Percentiles rank a stretch among this genome's conserved stretches.
phyloP scores from a whole-genome alignment of 2,797 vertebrate genomes.

The Vultur gryphus region DNA sequence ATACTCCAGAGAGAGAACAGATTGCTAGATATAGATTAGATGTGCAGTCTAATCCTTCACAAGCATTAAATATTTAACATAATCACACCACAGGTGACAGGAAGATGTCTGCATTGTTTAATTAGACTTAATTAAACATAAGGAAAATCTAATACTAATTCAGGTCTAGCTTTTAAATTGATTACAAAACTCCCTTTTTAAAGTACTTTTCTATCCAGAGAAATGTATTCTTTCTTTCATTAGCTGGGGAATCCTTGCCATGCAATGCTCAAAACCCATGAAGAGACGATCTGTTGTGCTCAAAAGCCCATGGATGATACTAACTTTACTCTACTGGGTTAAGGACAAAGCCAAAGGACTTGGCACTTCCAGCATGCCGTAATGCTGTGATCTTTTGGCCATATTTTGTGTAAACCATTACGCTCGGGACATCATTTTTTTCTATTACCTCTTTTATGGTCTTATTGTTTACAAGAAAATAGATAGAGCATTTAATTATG shows the following conservation, averaged over 20 bases:
- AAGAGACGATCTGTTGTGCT: not conserved
- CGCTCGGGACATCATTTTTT: conserved; percentile 19
- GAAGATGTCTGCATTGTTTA: conserved; percentile 75
- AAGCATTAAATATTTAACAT: conserved; percentile 80
- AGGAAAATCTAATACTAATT: conserved; percentile 70
- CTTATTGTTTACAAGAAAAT: conserved; percentile 66
- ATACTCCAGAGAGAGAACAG: conserved; percentile 73
- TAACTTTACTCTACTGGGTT: not conserved
- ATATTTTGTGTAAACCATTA: conserved; percentile 51
- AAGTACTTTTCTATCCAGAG: not conserved
- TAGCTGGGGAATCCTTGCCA: not conserved
- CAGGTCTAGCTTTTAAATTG: conserved; percentile 60
- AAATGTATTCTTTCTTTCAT: not conserved
- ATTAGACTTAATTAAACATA: conserved; percentile 80
- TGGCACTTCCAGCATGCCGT: not conserved
- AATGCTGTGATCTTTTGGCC: not conserved
- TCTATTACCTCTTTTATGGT: conserved; percentile 56
- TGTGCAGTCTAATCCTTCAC: conserved; percentile 73
- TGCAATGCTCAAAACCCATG: not conserved
- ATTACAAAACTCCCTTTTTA: conserved; percentile 43
- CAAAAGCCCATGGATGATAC: not conserved
- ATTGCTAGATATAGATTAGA: conserved; percentile 77
- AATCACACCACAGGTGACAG: conserved; percentile 74
- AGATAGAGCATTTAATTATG: conserved; percentile 66
- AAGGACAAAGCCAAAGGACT: conserved; percentile 57